A percentile compares a stretch with the other conserved stretches of the same genome.
These are phyloP conservation scores for Clinocottus analis DNA, from an alignment of 2,113 vertebrate genomes.

Conservation along the genomic window DNA sequence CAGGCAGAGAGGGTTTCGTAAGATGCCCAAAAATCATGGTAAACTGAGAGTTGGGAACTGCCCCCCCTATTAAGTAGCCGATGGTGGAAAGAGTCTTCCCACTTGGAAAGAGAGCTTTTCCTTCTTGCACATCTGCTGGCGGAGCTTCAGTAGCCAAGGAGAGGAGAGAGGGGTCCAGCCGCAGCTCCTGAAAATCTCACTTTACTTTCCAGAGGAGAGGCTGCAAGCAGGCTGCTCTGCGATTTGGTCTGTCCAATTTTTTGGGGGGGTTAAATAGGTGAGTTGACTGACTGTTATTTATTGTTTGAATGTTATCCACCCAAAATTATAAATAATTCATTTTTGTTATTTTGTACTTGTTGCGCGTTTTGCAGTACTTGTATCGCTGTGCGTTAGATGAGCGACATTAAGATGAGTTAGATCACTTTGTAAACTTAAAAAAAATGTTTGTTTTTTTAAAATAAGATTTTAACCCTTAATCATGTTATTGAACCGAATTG, in stretches of 20 bases:
- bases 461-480: not conserved
- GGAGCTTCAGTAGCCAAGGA: constrained; percentile 73
- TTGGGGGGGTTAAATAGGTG: constrained; percentile 53
- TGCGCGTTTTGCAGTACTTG: not conserved
- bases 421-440: not conserved
- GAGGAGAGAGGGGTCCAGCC: constrained; percentile 65
- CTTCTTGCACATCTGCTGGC: constrained; percentile 81
- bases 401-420: not conserved
- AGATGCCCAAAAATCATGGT: constrained; percentile 84
- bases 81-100: constrained; percentile 90
- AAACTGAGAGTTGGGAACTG: constrained; percentile 91
- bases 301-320: not conserved
- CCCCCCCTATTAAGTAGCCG: constrained; percentile 96
- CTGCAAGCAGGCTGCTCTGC: constrained; percentile 51
- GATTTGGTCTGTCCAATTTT: constrained; percentile 35
- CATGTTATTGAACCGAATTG: not conserved
- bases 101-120: constrained; percentile 87
- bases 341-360: not conserved
- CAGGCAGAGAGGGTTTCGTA: constrained; percentile 88
- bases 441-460: no score
- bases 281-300: constrained; percentile 38
- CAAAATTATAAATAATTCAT: not conserved
- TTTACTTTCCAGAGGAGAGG: constrained; percentile 54
- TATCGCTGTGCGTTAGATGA: not conserved
- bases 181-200: constrained; percentile 61